Evolutionary conservation across 1,140 invertebrate species (phyloP), one percentile per base, ranked within the genome.

Genomic region (Pygmarrhopalites habei): DNA sequence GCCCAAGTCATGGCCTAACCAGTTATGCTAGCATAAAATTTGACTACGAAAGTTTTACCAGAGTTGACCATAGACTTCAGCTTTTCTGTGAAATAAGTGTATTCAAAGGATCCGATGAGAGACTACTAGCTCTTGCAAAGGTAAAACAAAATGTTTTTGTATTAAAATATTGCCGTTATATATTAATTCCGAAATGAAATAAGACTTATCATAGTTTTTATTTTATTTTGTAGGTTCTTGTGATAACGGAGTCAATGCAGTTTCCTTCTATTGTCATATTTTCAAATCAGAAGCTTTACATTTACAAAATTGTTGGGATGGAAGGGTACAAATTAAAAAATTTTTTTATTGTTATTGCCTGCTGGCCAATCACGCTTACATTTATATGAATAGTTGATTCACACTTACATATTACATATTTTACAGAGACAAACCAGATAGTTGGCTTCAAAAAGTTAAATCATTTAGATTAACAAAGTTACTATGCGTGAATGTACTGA

Each of bases 51-150:
- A 52, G 65, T 32, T 70, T 67, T 55, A 23, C 29, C 17, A 60
- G 58, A 25, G 44, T 65, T 17, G 68, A 70, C 44, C 68, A 70
- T 57, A 62, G 68, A 1, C 60, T 70, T 15, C 61, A 67, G 28
- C 57, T 70, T 4, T 67, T 63, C 47, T 59, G 58, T n/a, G 65
- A 70, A 32, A 10, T 70, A 0, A 52, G 28, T 14, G 62, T 70
- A n/a, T 70, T 70, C 44, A 70, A 67, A 30, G 39, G 49, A 1
- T 4, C 4, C 5, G 57, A 67, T 21, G 68, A 70, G 25, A 41
- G 29, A 30, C 46, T 70, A 0, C 23, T 70, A 1, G 56, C 62
- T 26, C 21, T 70, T 0, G 56, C 60, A 51, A 70, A 67, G 44
- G 68, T 63, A 60, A 57, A 23, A 29, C 47, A 17, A n/a, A 59